Evolutionary conservation across 2,888 invertebrate species (phyloP).

Genomic region (Cheilosia impressa): DNA sequence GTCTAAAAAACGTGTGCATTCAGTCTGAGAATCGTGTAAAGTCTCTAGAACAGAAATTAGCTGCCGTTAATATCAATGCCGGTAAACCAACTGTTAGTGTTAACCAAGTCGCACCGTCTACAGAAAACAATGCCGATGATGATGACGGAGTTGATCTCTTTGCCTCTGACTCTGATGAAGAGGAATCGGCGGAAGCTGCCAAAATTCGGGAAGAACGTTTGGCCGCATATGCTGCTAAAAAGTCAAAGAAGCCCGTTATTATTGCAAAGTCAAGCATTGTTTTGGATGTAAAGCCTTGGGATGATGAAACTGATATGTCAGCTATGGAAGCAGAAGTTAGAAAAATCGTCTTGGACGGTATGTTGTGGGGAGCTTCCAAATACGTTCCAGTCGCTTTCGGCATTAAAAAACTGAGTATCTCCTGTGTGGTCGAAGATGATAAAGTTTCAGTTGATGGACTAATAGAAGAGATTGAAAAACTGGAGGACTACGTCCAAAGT

Average conservation of each 20-base stretch:
- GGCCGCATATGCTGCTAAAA: constrained; percentile 95
- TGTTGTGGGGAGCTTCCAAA: constrained; percentile 97
- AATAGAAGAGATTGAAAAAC: constrained; percentile 92
- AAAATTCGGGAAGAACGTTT: constrained; percentile 92
- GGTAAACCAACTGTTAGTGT: constrained; percentile 76
- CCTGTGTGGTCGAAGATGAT: constrained; percentile 97
- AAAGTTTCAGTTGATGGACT: constrained; percentile 95
- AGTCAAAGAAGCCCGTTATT: constrained; percentile 94
- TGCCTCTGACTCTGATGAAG: constrained; percentile 91
- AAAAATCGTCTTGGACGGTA: constrained; percentile 91
- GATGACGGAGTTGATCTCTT: constrained; percentile 93
- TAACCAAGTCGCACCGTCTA: constrained; percentile 25
- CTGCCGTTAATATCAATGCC: constrained; percentile 32
- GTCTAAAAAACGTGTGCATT: constrained; percentile 80
- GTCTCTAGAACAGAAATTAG: constrained; percentile 78
- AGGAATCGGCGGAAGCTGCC: constrained; percentile 88
- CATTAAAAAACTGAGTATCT: constrained; percentile 95
- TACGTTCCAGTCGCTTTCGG: constrained; percentile 96
- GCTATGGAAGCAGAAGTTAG: constrained; percentile 92
- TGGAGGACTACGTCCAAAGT: constrained; percentile 94
- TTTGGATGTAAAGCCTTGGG: constrained; percentile 96
- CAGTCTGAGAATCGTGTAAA: constrained; percentile 82
- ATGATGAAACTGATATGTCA: constrained; percentile 96
- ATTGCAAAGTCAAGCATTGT: constrained; percentile 98
- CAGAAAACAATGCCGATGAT: constrained; percentile 82